Base-by-base conservation (phyloP, 2,113 vertebrate genomes). In the Hippocampus abdominalis region DNA sequence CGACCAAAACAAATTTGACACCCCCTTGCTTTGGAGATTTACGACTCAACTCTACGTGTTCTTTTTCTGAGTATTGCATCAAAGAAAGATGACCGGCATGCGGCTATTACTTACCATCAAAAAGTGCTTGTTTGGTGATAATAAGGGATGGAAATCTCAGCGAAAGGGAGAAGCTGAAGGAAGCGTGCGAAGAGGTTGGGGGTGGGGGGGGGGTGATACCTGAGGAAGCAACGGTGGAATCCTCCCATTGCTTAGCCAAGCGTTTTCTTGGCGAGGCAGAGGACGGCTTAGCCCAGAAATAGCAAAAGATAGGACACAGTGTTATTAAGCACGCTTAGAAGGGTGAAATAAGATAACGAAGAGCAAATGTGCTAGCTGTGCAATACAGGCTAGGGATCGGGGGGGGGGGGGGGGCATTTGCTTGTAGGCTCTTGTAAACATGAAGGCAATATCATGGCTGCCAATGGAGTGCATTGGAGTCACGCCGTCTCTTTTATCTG, bases 81-180 rank as follows among this genome's bases (percentile, higher is more conserved):
- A 48, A 89, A 91, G 87, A 90, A 87, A 89, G 89, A 90, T 88
- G 82, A 82, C 83, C 81, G 72, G 79, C 65, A 65, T 75, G 86
- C 82, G 76, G 81, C 87, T 88, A 90, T 91, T 89, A 90, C 88
- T 91, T 89, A 90, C 91, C 87, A 88, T 89, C 87, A 91, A 90
- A 91, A 91, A 91, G 85, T 87, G 88, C 85, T 91, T 90, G 89
- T 89, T 91, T 87, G 81, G 83, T 91, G 85, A 92, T 88, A 90
- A 90, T 89, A 90, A 90, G 81, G 81, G 84, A 91, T 83, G 87
- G 88, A 89, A 84, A 87, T 84, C 87, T 89, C 80, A 82, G 88
- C 84, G 86, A 86, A 85, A 85, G 77, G 79, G 75, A 83, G 84
- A 42, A 63, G 61, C 36, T 40, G 61, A 63, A 42, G 61, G 21